A percentile compares a stretch with the other conserved stretches of the same genome.
These are phyloP conservation scores for Aspidapion aeneum DNA, from an alignment of 2,888 invertebrate genomes.

Conservation along the genomic window DNA sequence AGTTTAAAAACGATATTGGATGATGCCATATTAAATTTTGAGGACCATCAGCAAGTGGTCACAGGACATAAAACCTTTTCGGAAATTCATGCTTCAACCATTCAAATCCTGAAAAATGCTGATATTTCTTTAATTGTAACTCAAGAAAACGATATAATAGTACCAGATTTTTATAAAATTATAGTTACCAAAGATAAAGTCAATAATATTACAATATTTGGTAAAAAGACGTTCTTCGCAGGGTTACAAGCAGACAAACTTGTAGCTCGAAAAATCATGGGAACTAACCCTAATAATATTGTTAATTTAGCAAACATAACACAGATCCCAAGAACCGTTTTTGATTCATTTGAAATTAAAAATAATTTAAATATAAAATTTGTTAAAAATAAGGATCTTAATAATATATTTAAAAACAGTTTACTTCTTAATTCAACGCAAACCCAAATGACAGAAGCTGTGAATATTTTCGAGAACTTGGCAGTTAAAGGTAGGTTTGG, in stretches of 20 bases:
- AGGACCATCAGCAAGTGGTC: constrained; percentile 28
- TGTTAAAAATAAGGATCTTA: constrained; percentile 37
- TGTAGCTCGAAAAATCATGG: constrained; percentile 29
- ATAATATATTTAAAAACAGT: constrained; percentile 35
- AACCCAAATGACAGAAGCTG: constrained; percentile 35
- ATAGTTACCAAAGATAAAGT: constrained; percentile 33
- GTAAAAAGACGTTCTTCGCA: constrained; percentile 39
- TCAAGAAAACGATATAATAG: constrained; percentile 30
- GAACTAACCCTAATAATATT: constrained; percentile 36
- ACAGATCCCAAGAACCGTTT: constrained; percentile 35
- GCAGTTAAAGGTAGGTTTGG: constrained; percentile 34
- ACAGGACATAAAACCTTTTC: constrained; percentile 37
- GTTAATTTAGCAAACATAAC: constrained; percentile 32
- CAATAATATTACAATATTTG: constrained; percentile 30
- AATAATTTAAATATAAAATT: constrained; percentile 35
- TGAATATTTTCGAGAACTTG: constrained; percentile 37
- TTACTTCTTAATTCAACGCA: constrained; percentile 31
- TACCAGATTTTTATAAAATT: constrained; percentile 31
- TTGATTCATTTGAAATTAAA: constrained; percentile 34
- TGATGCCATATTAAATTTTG: not conserved
- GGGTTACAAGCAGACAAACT: constrained; percentile 38
- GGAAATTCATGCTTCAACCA: constrained; percentile 21
- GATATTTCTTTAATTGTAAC: constrained; percentile 20
- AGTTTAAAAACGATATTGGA: not conserved
- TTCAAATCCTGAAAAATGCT: constrained; percentile 26